Base-by-base conservation (phyloP, 2,797 vertebrate species). In the Pipistrellus pygmaeus region DNA sequence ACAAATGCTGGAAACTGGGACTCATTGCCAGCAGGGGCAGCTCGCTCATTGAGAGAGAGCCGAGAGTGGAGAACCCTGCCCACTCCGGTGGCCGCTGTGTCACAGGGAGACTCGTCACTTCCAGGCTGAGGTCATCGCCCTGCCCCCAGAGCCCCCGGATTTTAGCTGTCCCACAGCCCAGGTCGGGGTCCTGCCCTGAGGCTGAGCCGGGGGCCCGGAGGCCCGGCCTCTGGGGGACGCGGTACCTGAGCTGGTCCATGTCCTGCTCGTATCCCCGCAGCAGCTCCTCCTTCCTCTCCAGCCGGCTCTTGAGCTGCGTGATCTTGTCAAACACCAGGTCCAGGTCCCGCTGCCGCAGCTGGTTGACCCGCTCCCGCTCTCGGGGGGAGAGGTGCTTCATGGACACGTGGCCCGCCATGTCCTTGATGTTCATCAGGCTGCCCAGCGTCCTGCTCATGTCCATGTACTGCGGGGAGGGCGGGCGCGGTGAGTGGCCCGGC, bases 351-450 rank as follows among this genome's bases (percentile, higher is more conserved):
- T 48, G 97, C 13, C 98, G 98, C 82, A 97, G 97, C 51, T 95
- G 94, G 30, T 44, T 96, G 17, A 96, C 96, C 51, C 77, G 93
- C 72, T 97, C 97, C 96, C 98, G 97, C 94, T 98, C 98, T 8
- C 97, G 97, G 10, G 15, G 94, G 6, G 98, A 98, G 20, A 99
- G 97, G 48, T 98, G 93, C 57, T 97, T 98, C 95, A 99, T 96
- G 41, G 98, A 95, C 95, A 97, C 89, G 55, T 97, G 93, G 41
- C 98, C 98, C 0, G 97, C 97, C 98, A 99, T 98, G 71, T 98
- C 98, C 83, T 96, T 96, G 97, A 98, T 97, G 66, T 98, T 94
- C 97, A 99, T 88, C 95, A 98, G 98, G 8, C 97, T 97, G 41
- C 97, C 96, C 30, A 99, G 98, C 0, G 98, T 98, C 18, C 87